Percentiles rank a stretch among this genome's conserved stretches.
These are phyloP conservation scores for Amorpha juglandis DNA, from an alignment of 2,888 invertebrate species.

Conservation along the genomic window DNA sequence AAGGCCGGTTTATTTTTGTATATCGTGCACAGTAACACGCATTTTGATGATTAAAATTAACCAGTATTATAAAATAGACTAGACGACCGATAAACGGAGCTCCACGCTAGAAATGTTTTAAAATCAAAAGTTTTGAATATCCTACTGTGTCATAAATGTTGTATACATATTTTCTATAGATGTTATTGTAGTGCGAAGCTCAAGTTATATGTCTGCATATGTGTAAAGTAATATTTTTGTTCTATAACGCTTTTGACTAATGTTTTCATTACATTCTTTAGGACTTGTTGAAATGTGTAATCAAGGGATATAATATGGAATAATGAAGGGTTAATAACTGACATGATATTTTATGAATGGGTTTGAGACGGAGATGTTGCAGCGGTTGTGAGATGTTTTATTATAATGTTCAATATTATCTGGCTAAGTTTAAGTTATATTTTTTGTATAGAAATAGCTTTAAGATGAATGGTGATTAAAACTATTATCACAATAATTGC, in stretches of 20 bases:
- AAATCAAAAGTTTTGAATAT: slow-evolving; percentile 1
- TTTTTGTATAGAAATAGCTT: slow-evolving; percentile 82
- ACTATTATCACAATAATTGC: slow-evolving; percentile 67
- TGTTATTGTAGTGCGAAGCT: slow-evolving; percentile 44
- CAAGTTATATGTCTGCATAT: slow-evolving; percentile 43
- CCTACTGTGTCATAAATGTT: slow-evolving; percentile 28
- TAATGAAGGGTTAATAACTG: slow-evolving; percentile 57
- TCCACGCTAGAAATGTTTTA: slow-evolving; percentile 8
- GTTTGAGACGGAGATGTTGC: slow-evolving; percentile 76
- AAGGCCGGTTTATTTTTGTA: slow-evolving; percentile 59
- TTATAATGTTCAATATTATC: slow-evolving; percentile 80
- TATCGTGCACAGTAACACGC: slow-evolving; percentile 37
- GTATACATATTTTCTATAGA: slow-evolving; percentile 26
- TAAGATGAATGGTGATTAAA: slow-evolving; percentile 79
- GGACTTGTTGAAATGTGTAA: slow-evolving; percentile 37
- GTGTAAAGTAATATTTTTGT: slow-evolving; percentile 17
- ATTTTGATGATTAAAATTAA: slow-evolving; percentile 57
- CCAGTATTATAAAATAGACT: slow-evolving; percentile 57
- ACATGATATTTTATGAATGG: slow-evolving; percentile 69
- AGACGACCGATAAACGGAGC: slow-evolving; percentile 33
- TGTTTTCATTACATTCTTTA: slow-evolving; percentile 43
- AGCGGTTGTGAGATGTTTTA: slow-evolving; percentile 84
- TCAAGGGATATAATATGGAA: slow-evolving; percentile 61
- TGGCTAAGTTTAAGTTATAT: slow-evolving; percentile 82
- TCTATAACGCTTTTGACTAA: slow-evolving; percentile 25